Base-by-base conservation (phyloP, 2,888 invertebrate species). In the Hypselothyrea guttata region DNA sequence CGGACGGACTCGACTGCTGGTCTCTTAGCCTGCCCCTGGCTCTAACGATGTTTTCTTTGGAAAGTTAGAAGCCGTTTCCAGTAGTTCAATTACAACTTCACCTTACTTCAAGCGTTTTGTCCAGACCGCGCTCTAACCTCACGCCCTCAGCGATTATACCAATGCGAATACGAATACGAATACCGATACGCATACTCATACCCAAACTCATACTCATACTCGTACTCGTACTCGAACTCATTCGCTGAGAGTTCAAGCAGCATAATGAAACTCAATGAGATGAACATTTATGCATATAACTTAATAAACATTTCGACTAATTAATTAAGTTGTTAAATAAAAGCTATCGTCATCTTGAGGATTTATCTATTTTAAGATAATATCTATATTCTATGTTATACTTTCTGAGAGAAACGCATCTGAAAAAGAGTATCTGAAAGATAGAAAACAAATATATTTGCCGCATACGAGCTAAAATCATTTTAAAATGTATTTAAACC, bases 21-120 rank as follows among this genome's bases (percentile, higher is more conserved):
- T 38, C 38, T 38, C 28, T 5, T 28, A 28, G 28, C 28, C 28
- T 28, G 28, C 64, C 60, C 49, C 47, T 54, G 72, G 74, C 53
- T 79, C 78, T 84, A 79, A 79, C 74, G 81, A 79, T 81, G 75
- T 84, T 84, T 81, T 82, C 72, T 78, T 84, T 81, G 78, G 75
- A 77, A 82, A 84, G 71, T 66, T 78, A 75, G 84, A 63, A 75
- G 79, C 82, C 84, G 75, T 74, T 78, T 84, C 75, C 84, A 82
- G 83, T 84, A 82, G 81, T 82, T 84, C 75, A 78, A 82, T 82
- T 82, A 82, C 85, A 84, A 75, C 73, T 73, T 72, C 73, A 82
- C 69, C 74, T 69, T 71, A 72, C 78, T 81, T 71, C 41, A 69
- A 64, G 75, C 68, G 71, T 82, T 84, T 81, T 81, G 78, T 82